Base-by-base conservation (phyloP, 53 echinoderm and acorn worm genomes). In the Echinarachnius parma region DNA sequence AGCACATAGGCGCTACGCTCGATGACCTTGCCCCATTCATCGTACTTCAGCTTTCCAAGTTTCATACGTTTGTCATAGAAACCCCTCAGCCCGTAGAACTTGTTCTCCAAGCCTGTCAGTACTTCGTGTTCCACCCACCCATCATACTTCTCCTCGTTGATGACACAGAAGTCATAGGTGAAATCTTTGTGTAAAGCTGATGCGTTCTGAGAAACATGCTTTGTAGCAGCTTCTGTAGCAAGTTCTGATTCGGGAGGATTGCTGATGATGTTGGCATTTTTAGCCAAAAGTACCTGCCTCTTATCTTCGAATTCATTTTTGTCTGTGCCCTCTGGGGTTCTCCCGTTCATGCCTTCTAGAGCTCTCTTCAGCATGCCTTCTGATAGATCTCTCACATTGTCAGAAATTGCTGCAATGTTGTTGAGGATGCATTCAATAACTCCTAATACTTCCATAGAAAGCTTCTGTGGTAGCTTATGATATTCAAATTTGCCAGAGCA, bases 101-200 rank as follows among this genome's bases (percentile, higher is more conserved):
- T 28, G 32, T 31, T 46, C 47, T 66, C 66, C 9, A 66, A 31
- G 20, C 66, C 66, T 20, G 48, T 46, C 47, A 66, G 18, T 24
- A 66, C 23, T 28, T 27, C 28, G 11, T 46, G 29, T 20, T 21
- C 27, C 47, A 66, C 29, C 66, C 66, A 66, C 16, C 48, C 66
- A 18, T 26, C 21, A 1, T 31, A 1, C 1, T 16, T 11, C 16
- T 28, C 46, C 7, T 46, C 66, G 47, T 46, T 24, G 30, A 66
- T 24, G 30, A 66, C 27, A 31, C 31, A 48, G 48, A 66, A 46
- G 23, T 66, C 66, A 66, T 9, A 66, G 5, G 26, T 19, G 36
- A 20, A 39, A 32, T 35, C 63, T 24, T 16, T 25, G 25, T 62
- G 25, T 25, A 7, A 19, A 25, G 63, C 2, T 1, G 2, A 36